Conservation (phyloP, 2,113 vertebrate genomes). For the Gracilinanus agilis region DNA sequence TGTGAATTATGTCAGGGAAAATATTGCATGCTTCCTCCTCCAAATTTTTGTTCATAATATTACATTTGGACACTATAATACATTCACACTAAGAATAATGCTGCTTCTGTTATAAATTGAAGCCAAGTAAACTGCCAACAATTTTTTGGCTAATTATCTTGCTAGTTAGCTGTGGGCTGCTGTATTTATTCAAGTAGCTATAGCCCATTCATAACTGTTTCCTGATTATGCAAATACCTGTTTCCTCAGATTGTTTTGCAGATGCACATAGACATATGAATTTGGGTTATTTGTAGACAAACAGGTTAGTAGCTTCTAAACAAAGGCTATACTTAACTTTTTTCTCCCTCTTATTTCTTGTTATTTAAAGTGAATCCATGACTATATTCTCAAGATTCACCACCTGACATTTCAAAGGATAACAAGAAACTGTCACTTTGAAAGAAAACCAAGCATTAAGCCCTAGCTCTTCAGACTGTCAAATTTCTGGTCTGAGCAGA, state of each 20-base stretch:
- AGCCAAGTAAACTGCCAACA: not conserved
- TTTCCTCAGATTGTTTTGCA: conserved; percentile 6
- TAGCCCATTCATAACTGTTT: not conserved
- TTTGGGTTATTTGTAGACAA: conserved; percentile 36
- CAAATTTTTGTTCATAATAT: conserved; percentile 32
- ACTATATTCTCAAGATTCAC: conserved; percentile 70
- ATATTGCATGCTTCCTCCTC: conserved; percentile 16
- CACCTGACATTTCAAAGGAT: conserved; percentile 74
- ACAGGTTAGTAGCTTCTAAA: conserved; percentile 42
- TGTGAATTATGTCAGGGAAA: conserved; percentile 15
- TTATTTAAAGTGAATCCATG: conserved; percentile 64
- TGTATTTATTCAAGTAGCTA: not conserved
- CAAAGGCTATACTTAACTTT: conserved; percentile 31
- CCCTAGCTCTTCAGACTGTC: conserved; percentile 31
- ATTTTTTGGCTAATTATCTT: not conserved
- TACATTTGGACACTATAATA: not conserved
- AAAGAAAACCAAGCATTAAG: conserved; percentile 52
- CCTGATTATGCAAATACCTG: conserved; percentile 8
- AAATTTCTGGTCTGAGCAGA: conserved; percentile 41
- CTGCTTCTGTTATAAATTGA: not conserved
- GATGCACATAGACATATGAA: not conserved
- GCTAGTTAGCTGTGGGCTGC: not conserved
- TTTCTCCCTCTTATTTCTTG: conserved; percentile 46
- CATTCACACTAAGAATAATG: not conserved
- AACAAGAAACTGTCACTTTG: conserved; percentile 62